phyloP scores from a whole-genome alignment of 1,140 invertebrate species.

The Sinella curviseta region DNA sequence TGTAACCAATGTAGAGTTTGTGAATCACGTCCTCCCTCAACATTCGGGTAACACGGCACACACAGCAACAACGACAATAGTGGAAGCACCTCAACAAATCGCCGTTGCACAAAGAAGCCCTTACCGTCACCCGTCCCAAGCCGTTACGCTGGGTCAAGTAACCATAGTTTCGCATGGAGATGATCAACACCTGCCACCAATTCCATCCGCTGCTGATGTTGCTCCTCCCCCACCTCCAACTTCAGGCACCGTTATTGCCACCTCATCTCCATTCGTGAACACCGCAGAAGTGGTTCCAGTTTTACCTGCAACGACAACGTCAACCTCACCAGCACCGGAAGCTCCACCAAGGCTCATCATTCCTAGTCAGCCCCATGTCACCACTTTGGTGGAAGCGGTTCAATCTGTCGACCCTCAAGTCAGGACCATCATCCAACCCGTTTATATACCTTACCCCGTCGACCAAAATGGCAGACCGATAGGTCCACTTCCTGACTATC shows the following conservation, averaged over 20 bases:
- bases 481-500: conserved; percentile 4
- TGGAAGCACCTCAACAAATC: background rate
- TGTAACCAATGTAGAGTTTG: conserved; percentile 1
- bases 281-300: background rate
- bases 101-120: too few species aligned
- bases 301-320: background rate
- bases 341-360: background rate
- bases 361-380: conserved; percentile 8
- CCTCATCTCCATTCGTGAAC: background rate
- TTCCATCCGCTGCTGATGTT: background rate
- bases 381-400: background rate
- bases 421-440: conserved; percentile 4
- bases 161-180: background rate
- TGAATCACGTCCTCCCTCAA: background rate
- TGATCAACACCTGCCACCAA: background rate
- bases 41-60: background rate
- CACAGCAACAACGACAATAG: background rate
- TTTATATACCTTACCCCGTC: conserved; percentile 6
- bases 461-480: background rate
- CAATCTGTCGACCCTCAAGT: background rate
- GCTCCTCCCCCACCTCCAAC: background rate
- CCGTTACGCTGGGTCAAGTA: background rate
- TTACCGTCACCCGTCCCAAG: background rate
- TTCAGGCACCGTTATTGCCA: too few species aligned
- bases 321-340: background rate